These are phyloP conservation scores for Propithecus perrieri DNA, from an alignment of 2,797 vertebrate genomes.

Conservation along the genomic window DNA sequence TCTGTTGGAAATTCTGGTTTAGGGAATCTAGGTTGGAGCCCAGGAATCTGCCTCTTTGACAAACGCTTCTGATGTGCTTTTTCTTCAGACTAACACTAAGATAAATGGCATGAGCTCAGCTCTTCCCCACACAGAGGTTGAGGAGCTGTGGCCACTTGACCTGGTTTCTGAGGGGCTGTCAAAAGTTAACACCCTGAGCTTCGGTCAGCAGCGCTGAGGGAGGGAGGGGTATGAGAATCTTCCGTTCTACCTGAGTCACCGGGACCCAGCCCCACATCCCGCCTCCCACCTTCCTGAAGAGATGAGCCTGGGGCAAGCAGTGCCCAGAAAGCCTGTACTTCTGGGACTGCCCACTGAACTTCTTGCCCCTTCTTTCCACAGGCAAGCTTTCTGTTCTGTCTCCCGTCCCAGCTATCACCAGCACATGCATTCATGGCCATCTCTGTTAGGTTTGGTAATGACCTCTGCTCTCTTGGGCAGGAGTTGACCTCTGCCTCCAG, in stretches of 20 bases:
- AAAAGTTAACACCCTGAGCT: neutral
- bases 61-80: neutral
- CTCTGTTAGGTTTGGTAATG: slow-evolving; percentile 48
- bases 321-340: neutral
- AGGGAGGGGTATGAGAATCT: neutral
- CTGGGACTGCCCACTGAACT: neutral
- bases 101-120: neutral
- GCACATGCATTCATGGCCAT: slow-evolving; percentile 7
- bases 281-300: neutral
- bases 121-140: neutral
- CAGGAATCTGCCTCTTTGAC: neutral
- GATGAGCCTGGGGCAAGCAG: neutral
- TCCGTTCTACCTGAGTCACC: neutral
- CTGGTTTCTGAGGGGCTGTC: neutral
- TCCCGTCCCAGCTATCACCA: slow-evolving; percentile 18
- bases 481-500: slow-evolving; percentile 27
- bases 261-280: neutral
- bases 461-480: neutral
- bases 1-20: slow-evolving; percentile 19
- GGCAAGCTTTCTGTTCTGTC: slow-evolving; percentile 14
- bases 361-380: neutral
- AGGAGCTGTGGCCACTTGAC: neutral
- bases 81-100: neutral
- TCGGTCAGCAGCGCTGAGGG: neutral
- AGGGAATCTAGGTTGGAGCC: neutral